A percentile compares a stretch with the other conserved stretches of the same genome.
Conservation (phyloP, 2,797 vertebrate genomes). For the Mormyrus proboscirostris region DNA sequence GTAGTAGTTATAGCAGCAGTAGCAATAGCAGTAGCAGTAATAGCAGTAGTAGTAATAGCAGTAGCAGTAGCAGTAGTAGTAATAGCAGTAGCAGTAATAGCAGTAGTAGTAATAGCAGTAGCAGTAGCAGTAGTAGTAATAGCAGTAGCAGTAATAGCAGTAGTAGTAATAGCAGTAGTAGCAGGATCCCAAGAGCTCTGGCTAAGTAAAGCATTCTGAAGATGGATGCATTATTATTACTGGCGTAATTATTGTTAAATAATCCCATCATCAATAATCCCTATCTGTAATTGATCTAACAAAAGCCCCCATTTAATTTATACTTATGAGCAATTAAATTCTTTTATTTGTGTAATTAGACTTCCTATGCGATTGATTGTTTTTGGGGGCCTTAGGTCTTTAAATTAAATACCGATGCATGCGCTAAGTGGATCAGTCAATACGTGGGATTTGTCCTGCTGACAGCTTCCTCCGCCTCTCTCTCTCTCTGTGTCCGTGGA, state of each 20-base stretch:
- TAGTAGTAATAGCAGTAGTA: not conserved
- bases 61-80: too few relatives aligned
- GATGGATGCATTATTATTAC: not conserved
- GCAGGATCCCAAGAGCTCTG: not conserved
- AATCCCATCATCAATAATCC: not conserved
- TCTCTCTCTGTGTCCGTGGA: not conserved
- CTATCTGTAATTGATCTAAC: conserved; percentile 3
- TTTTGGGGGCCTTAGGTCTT: conserved; percentile 14
- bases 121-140: not conserved
- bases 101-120: not conserved
- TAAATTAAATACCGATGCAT: conserved; percentile 18
- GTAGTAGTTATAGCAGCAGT: too few relatives aligned
- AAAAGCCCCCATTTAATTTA: conserved; percentile 1
- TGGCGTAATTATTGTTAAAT: not conserved
- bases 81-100: too few relatives aligned
- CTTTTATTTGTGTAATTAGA: conserved; percentile 19
- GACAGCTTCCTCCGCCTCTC: not conserved
- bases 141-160: not conserved
- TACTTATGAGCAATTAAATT: not conserved
- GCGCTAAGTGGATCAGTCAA: conserved; percentile 24
- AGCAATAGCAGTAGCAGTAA: too few relatives aligned
- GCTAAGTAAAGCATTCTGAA: not conserved
- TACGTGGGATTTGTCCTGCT: conserved; percentile 3
- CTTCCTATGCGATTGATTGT: conserved; percentile 16
- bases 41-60: too few relatives aligned